These are phyloP conservation scores for Ichneumoninae sp. DNA, from an alignment of 2,888 invertebrate genomes.

Conservation along the genomic window DNA sequence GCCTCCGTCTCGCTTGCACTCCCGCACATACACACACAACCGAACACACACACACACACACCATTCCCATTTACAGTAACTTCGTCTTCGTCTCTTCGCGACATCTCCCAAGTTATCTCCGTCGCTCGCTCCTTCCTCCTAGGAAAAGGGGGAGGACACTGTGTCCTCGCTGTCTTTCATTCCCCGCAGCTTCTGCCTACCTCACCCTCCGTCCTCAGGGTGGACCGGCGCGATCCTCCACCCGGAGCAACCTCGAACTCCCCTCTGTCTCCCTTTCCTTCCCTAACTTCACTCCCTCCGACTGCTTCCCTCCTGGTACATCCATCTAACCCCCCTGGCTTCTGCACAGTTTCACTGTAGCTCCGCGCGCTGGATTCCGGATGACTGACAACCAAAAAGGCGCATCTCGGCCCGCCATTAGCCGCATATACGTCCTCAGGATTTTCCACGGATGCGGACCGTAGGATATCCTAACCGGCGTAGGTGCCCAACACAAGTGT, in stretches of 20 bases:
- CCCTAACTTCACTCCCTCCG: constrained; percentile 51
- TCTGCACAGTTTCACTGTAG: not conserved
- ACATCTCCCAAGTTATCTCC: constrained; percentile 44
- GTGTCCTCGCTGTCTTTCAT: constrained; percentile 53
- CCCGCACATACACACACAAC: not conserved
- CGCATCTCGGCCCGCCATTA: not conserved
- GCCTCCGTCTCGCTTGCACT: constrained; percentile 9
- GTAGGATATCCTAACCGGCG: not conserved
- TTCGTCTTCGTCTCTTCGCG: constrained; percentile 37
- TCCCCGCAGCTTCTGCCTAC: constrained; percentile 41
- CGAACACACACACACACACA: constrained; percentile 15
- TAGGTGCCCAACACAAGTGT: constrained; percentile 12
- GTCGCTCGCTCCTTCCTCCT: constrained; percentile 15
- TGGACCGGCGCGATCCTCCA: constrained; percentile 45
- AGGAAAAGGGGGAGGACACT: constrained; percentile 23
- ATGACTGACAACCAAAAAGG: constrained; percentile 1
- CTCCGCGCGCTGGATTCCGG: not conserved
- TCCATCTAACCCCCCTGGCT: constrained; percentile 50
- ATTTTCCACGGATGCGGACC: not conserved
- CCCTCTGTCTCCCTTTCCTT: constrained; percentile 52
- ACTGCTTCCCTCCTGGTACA: constrained; percentile 44
- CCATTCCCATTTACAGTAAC: constrained; percentile 25
- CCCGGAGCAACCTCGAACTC: constrained; percentile 54
- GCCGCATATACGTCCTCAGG: not conserved
- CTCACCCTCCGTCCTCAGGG: constrained; percentile 35